Percentiles rank a stretch among this genome's conserved stretches.
Evolutionary conservation across 2,888 invertebrate species (phyloP).

Genomic region (Watsonalla cultraria): DNA sequence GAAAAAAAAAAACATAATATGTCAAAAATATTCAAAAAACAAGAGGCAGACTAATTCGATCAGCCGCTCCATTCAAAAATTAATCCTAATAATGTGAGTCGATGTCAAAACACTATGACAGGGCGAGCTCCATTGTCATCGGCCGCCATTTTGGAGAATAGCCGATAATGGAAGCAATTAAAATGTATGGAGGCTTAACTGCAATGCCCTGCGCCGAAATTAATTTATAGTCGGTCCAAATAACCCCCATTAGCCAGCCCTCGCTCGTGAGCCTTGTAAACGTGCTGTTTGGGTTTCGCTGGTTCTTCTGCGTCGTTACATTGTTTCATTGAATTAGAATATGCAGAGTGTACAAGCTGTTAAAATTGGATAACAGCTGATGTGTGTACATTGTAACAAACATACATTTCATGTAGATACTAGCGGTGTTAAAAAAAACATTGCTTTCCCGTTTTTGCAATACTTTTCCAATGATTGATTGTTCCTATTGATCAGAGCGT

Average conservation of each 20-base stretch:
- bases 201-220: slow-evolving; percentile 72
- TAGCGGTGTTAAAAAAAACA: no score
- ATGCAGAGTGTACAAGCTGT: background rate
- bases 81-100: slow-evolving; percentile 38
- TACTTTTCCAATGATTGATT: no score
- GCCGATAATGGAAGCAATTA: slow-evolving; percentile 77
- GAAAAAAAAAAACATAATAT: no score
- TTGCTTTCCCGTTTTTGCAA: no score
- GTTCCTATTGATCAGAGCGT: no score
- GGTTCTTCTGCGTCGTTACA: slow-evolving; percentile 15
- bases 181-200: slow-evolving; percentile 78
- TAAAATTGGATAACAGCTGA: no score
- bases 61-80: slow-evolving; percentile 27
- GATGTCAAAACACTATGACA: slow-evolving; percentile 45
- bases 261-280: slow-evolving; percentile 39
- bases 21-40: no score
- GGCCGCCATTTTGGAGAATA: slow-evolving; percentile 64
- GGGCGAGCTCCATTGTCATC: slow-evolving; percentile 57
- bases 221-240: slow-evolving; percentile 73
- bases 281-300: slow-evolving; percentile 44
- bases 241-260: slow-evolving; percentile 57
- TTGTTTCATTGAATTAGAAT: background rate
- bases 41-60: slow-evolving; percentile 5
- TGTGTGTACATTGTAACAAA: no score
- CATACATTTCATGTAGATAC: no score